phyloP scores from a whole-genome alignment of 2,888 invertebrate species.

The Sinodicranocentrus sp. region DNA sequence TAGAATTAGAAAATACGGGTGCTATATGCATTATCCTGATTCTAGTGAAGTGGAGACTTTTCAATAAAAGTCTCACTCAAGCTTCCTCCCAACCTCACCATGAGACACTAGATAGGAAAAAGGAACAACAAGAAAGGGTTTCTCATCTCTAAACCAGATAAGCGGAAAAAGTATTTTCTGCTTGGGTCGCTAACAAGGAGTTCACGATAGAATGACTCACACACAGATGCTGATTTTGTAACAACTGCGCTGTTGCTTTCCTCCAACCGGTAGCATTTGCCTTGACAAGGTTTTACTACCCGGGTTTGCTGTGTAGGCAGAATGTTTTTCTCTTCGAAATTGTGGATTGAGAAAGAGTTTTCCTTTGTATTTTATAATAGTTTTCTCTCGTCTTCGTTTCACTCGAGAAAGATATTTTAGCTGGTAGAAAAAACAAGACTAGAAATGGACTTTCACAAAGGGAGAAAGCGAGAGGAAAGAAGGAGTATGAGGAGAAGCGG shows the following conservation, averaged over 20 bases:
- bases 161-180: conserved; percentile 62
- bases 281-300: conserved; percentile 20
- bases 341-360: not conserved
- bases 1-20: conserved; percentile 14
- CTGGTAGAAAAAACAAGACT: not conserved
- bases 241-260: not conserved
- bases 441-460: conserved; percentile 1
- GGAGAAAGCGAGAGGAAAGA: not conserved
- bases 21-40: conserved; percentile 3
- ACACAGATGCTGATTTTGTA: conserved; percentile 22
- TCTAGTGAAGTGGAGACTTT: not conserved
- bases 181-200: conserved; percentile 48
- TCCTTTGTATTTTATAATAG: conserved; percentile 17
- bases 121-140: conserved; percentile 11
- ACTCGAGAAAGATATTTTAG: not conserved
- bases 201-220: conserved; percentile 29
- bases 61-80: not conserved
- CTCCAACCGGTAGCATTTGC: conserved; percentile 11
- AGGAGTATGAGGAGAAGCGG: not conserved
- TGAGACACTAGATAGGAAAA: not conserved
- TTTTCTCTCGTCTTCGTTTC: not conserved
- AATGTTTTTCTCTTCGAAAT: not conserved
- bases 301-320: conserved; percentile 15
- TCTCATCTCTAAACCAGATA: conserved; percentile 45
- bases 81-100: not conserved